Base-by-base conservation (phyloP, 2,113 vertebrate species). In the Neodon shergylaensis region DNA sequence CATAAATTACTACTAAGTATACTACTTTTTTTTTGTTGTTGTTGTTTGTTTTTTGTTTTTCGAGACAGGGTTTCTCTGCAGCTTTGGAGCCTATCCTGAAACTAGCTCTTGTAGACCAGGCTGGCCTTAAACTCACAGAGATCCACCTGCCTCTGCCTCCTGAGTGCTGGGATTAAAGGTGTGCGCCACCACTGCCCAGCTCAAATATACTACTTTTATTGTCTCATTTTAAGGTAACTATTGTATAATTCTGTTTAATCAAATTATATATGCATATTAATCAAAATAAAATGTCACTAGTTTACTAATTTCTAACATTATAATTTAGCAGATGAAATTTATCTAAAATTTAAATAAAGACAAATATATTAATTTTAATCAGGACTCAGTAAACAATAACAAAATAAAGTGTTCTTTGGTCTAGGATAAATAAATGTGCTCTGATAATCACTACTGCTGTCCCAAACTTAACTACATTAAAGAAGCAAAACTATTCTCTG, bases 121-220 rank as follows among this genome's bases (percentile, higher is more conserved):
- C 52, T 54, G 52, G 52, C 14, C 52, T 14, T 12, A 3, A 52
- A 52, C 52, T 52, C 52, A 49, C 49, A 52, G 52, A 52, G 52
- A 52, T 52, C 52, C 52, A 14, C 52, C 52, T 52, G 52, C 13
- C 52, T 54, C 52, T 54, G 52, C 52, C 52, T 54, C 52, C 52
- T 16, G 4, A 54, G 0, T 54, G 52, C 14, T 54, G 52, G 52
- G 52, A 54, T 17, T 54, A 54, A 52, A 54, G 52, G 52, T 5
- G 14, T 54, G 16, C 4, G 0, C 52, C 52, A 54, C 52, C 52
- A 17, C 52, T 14, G 52, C 52, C 52, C 14, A 17, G 52, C 14
- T 54, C 31, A 91, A 94, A 26, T 39, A 73, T 70, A 91, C 7
- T 24, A 21, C 14, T 94, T 88, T 91, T 94, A 89, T 79, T 84